phyloP scores from a whole-genome alignment of 2,888 invertebrate species.

The Carabus problematicus region DNA sequence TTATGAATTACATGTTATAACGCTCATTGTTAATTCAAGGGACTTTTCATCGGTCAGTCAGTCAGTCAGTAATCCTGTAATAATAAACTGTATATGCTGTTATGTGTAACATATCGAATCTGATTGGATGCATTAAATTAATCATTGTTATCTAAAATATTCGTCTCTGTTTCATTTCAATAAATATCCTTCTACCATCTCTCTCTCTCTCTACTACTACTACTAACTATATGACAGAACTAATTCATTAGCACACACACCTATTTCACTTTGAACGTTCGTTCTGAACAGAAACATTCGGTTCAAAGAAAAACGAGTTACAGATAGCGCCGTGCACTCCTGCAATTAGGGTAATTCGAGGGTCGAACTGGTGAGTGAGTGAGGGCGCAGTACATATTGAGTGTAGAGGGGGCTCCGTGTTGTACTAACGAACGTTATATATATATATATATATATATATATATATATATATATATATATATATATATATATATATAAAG shows the following conservation, averaged over 20 bases:
- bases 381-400: too few relatives aligned
- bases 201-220: background rate
- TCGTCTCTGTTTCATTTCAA: conserved; percentile 8
- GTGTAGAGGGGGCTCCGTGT: background rate
- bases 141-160: conserved; percentile 39
- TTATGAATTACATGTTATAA: too few relatives aligned
- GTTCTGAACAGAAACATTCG: too few relatives aligned
- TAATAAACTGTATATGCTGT: conserved; percentile 41
- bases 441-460: too few relatives aligned
- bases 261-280: conserved; percentile 14
- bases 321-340: conserved; percentile 12
- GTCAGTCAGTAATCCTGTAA: conserved; percentile 18
- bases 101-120: conserved; percentile 41
- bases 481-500: too few relatives aligned
- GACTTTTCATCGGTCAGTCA: conserved; percentile 32
- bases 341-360: conserved; percentile 37
- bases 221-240: background rate
- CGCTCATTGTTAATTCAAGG: background rate
- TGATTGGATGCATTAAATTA: conserved; percentile 43
- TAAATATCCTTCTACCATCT: background rate
- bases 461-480: too few relatives aligned
- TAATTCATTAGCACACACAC: conserved; percentile 32
- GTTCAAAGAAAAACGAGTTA: conserved; percentile 31
- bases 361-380: background rate
- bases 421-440: conserved; percentile 53